These are phyloP conservation scores for Epinotia bilunana DNA, from an alignment of 2,888 invertebrate genomes.

Conservation along the genomic window DNA sequence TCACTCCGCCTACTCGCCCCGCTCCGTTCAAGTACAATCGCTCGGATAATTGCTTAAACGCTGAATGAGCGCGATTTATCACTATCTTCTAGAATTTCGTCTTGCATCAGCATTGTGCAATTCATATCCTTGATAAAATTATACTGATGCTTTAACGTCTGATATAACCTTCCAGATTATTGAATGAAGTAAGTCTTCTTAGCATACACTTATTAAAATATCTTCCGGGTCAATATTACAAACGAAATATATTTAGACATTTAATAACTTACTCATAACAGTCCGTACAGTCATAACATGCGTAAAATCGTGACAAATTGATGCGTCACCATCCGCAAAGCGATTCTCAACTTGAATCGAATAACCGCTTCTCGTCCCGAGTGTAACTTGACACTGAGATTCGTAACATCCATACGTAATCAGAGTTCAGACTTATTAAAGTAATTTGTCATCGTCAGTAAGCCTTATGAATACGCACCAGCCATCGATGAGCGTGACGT, in stretches of 20 bases:
- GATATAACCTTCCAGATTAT: constrained; percentile 1
- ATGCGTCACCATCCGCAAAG: constrained; percentile 17
- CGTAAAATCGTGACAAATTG: constrained; percentile 22
- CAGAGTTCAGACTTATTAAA: not conserved
- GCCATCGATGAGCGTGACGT: not conserved
- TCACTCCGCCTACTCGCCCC: constrained; percentile 75
- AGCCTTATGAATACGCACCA: not conserved
- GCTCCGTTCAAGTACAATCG: constrained; percentile 78
- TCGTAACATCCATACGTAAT: not conserved
- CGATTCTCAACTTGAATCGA: not conserved
- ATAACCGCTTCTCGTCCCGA: not conserved
- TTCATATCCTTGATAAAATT: constrained; percentile 26
- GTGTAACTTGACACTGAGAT: not conserved
- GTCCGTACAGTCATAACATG: not conserved
- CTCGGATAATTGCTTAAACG: constrained; percentile 45
- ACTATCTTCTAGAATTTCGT: constrained; percentile 30
- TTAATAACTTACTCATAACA: constrained; percentile 13
- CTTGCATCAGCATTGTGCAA: constrained; percentile 23
- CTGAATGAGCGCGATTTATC: constrained; percentile 40
- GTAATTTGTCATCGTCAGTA: not conserved
- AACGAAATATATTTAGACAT: constrained; percentile 16
- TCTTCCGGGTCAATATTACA: constrained; percentile 23
- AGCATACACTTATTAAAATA: not conserved
- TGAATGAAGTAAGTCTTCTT: not conserved
- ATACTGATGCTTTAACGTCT: constrained; percentile 5